Percentiles rank a stretch among this genome's conserved stretches.
These are phyloP conservation scores for Silurus aristotelis DNA, from an alignment of 2,797 vertebrate genomes.

Conservation along the genomic window DNA sequence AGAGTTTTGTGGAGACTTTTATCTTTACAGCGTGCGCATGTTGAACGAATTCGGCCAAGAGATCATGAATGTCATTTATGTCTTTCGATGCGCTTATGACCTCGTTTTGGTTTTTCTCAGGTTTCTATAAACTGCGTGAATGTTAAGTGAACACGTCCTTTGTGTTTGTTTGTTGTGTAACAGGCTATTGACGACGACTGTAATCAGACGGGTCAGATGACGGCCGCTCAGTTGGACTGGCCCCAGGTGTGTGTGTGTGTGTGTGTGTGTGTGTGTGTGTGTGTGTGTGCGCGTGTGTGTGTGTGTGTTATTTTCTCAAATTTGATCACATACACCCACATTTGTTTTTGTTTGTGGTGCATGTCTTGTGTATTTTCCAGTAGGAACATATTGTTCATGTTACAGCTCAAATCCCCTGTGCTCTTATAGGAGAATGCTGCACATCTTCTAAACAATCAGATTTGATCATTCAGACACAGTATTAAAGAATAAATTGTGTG, in stretches of 20 bases:
- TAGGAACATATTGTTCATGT: background rate
- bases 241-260: conserved; percentile 78
- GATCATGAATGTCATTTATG: background rate
- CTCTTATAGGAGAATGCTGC: background rate
- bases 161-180: conserved; percentile 21
- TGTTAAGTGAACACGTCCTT: background rate
- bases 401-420: background rate
- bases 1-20: background rate
- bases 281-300: background rate
- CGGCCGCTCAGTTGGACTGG: conserved; percentile 89
- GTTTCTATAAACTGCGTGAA: background rate
- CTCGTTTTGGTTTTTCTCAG: background rate
- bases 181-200: conserved; percentile 94
- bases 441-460: background rate
- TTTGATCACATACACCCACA: background rate
- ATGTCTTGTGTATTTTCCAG: too few relatives aligned
- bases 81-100: background rate
- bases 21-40: background rate
- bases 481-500: too few relatives aligned
- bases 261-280: background rate
- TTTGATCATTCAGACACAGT: background rate
- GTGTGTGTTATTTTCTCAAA: background rate
- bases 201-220: conserved; percentile 94
- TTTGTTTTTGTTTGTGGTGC: too few relatives aligned
- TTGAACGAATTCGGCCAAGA: conserved; percentile 5